Conservation (phyloP, 2,797 vertebrate genomes). For the Apodemus agrarius region DNA sequence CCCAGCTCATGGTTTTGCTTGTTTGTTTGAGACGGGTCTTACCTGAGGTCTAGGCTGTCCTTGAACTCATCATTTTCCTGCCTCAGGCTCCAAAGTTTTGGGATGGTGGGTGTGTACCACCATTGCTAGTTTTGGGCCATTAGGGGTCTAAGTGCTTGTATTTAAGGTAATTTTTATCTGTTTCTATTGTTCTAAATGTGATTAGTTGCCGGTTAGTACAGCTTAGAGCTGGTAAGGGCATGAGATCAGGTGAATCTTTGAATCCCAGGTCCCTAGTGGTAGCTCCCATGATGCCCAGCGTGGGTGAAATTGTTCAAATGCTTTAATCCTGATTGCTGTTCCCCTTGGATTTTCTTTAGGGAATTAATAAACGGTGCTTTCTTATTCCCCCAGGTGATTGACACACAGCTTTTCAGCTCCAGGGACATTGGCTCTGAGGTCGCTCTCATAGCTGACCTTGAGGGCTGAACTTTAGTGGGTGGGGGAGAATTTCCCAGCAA, state of each 20-base stretch:
- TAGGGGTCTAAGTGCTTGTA: background rate
- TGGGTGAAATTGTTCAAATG: background rate
- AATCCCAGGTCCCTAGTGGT: constrained; percentile 11
- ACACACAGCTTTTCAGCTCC: background rate
- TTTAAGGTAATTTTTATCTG: background rate
- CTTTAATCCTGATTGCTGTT: background rate
- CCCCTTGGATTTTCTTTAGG: constrained; percentile 15
- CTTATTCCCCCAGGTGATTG: background rate
- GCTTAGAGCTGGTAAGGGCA: no score
- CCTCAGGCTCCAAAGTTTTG: background rate
- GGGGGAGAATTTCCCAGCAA: constrained; percentile 15
- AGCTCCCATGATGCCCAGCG: background rate
- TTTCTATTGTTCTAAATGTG: background rate
- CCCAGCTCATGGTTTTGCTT: background rate
- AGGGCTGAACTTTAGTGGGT: background rate
- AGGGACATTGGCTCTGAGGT: background rate
- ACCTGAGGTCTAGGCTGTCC: background rate
- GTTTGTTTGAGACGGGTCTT: background rate
- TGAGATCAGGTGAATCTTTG: background rate
- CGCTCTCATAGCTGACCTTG: background rate
- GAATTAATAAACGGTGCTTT: background rate
- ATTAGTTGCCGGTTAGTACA: background rate
- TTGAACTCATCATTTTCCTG: background rate
- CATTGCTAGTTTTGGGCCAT: background rate
- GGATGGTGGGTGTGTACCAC: background rate